Base-by-base conservation (phyloP, 2,888 invertebrate genomes). In the Sesia apiformis region DNA sequence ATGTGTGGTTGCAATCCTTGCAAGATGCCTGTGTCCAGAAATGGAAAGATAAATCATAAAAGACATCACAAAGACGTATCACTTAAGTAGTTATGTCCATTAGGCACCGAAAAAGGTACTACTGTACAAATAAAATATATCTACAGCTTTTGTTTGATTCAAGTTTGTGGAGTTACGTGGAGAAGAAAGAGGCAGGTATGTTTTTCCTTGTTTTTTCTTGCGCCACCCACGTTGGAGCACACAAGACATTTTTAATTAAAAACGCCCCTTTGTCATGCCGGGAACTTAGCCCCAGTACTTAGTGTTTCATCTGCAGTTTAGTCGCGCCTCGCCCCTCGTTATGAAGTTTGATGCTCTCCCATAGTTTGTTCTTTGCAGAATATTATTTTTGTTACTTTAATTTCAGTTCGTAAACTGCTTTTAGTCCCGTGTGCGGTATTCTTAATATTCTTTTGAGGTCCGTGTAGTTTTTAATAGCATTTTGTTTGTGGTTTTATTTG, bases 221-320 rank as follows among this genome's bases (percentile, higher is more conserved):
- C 46, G 4, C 8, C 23, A 46, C 23, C n/a, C 46, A 46, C n/a
- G 46, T 46, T 46, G 46, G 46, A 46, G 23, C 46, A 46, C 46
- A 46, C 46, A 46, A 46, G 70, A 63, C 61, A 64, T 75, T 68
- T 70, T 83, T 83, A 82, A 84, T 84, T 84, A 83, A 82, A 82
- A 83, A 72, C 77, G 69, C 62, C 63, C 73, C 77, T 79, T 80
- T 76, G 76, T 77, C 71, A 62, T 63, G 49, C 46, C 54, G 38
- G 52, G 43, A 56, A 56, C 56, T 55, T 55, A 5, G 51, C 46
- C 49, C 51, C 52, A n/a, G 46, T 4, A 38, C 50, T 23, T 39
- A 46, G 38, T 43, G 69, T 71, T 73, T 74, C 70, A 76, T 74
- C 72, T 67, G 58, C 66, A 72, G 73, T 70, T 71, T 68, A 74